A percentile compares a stretch with the other conserved stretches of the same genome.
Evolutionary conservation across 2,888 invertebrate genomes (phyloP).

Genomic region (Tipula confusa): DNA sequence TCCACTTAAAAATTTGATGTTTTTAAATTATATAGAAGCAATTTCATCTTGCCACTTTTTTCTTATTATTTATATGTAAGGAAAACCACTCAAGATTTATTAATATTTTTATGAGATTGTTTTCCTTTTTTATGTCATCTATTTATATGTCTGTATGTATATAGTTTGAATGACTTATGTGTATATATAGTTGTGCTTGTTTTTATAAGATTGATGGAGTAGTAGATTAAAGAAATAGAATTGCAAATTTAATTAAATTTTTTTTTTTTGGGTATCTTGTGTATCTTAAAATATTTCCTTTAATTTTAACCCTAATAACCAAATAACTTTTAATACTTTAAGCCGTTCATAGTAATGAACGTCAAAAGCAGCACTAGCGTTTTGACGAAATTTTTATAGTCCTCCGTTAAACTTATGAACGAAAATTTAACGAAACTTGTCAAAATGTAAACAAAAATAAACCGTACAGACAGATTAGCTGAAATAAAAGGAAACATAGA

Average conservation of each 20-base stretch:
- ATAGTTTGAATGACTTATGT: neutral
- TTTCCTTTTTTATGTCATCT: neutral
- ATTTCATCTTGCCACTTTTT: neutral
- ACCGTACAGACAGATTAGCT: too few relatives aligned
- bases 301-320: neutral
- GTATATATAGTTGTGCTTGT: neutral
- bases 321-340: too few relatives aligned
- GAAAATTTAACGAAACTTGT: too few relatives aligned
- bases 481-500: too few relatives aligned
- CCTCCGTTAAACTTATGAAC: too few relatives aligned
- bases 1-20: constrained; percentile 12
- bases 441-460: too few relatives aligned
- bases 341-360: too few relatives aligned
- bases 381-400: too few relatives aligned
- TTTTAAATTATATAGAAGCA: neutral
- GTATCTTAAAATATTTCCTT: too few relatives aligned
- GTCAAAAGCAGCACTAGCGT: too few relatives aligned
- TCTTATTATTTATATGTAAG: neutral
- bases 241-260: neutral
- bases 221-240: neutral
- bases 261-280: too few relatives aligned
- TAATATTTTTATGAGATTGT: constrained; percentile 27
- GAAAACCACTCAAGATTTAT: constrained; percentile 30
- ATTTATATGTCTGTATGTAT: neutral
- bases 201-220: neutral